A percentile compares a stretch with the other conserved stretches of the same genome.
These are phyloP conservation scores for Dryoscopus gambensis DNA, from an alignment of 2,113 vertebrate genomes.

Conservation along the genomic window DNA sequence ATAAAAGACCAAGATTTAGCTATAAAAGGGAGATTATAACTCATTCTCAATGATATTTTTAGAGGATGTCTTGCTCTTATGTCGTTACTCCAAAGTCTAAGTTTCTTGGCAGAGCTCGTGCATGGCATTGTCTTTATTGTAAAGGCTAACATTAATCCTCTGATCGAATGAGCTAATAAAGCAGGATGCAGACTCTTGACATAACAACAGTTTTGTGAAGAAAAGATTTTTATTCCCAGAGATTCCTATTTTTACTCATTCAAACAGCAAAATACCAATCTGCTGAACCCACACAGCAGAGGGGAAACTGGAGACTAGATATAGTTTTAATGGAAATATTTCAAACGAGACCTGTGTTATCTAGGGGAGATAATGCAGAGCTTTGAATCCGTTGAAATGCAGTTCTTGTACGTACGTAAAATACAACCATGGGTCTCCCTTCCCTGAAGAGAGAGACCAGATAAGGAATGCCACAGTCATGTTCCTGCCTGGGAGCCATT, in stretches of 20 bases:
- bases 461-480: neutral
- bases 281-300: neutral
- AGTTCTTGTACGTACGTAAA: neutral
- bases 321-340: neutral
- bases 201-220: neutral
- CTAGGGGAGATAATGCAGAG: neutral
- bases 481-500: neutral
- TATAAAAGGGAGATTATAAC: conserved; percentile 61
- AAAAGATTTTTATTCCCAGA: neutral
- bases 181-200: neutral
- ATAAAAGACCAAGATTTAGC: conserved; percentile 56
- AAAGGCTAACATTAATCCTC: conserved; percentile 24
- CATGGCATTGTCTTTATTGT: conserved; percentile 39
- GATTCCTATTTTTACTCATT: neutral
- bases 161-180: neutral
- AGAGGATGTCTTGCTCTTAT: conserved; percentile 45
- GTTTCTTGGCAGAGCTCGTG: conserved; percentile 14
- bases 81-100: neutral
- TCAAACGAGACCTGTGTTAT: neutral
- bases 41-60: conserved; percentile 56
- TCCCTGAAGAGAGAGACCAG: neutral
- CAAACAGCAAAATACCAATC: neutral
- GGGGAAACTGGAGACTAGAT: neutral
- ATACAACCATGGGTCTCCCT: neutral
- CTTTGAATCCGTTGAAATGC: neutral